Evolutionary conservation across 2,888 invertebrate species (phyloP), one percentile per base, ranked within the genome.

Genomic region (Patella ulyssiponensis): DNA sequence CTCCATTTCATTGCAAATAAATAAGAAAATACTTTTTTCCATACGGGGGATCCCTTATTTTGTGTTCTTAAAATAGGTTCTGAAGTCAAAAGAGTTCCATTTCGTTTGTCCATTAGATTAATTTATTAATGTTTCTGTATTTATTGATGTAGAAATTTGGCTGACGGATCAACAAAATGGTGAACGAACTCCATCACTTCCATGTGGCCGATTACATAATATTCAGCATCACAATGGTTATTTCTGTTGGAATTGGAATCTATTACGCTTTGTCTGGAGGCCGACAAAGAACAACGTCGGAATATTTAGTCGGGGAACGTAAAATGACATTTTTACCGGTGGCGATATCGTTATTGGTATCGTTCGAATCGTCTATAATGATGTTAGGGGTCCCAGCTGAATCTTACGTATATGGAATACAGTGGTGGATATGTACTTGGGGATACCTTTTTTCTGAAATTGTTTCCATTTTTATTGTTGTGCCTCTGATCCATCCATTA

Each of bases 311-410:
- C n/a, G 87, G 85, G 11, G 86, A 84, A 23, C 80, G 86, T 14
- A 76, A 81, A 20, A 83, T 88, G 84, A 81, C 80, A 23, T 84
- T 86, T 17, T 72, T 85, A 33, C 86, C 87, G 9, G 84, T 86
- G 69, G 86, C 86, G 53, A 79, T 88, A 23, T 88, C 87, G 0
- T 79, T 88, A 5, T 80, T 88, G 80, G 87, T 85, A 23, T 86
- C 86, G 9, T 88, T 87, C 77, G 86, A 88, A 79, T 88, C 87
- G 3, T 88, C 87, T 73, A 87, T 88, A 23, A 85, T 88, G 86
- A 82, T 88, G 83, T 78, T 88, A 51, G 88, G 88, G 2, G 78
- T 85, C 53, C 88, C 88, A 1, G 87, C 88, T 0, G 88, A 88
- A 77, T 78, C 80, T 20, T 88, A 88, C 69, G 81, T 87, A 7